Conservation (phyloP, 2,888 invertebrate species). For the Myopa tessellatipennis region DNA sequence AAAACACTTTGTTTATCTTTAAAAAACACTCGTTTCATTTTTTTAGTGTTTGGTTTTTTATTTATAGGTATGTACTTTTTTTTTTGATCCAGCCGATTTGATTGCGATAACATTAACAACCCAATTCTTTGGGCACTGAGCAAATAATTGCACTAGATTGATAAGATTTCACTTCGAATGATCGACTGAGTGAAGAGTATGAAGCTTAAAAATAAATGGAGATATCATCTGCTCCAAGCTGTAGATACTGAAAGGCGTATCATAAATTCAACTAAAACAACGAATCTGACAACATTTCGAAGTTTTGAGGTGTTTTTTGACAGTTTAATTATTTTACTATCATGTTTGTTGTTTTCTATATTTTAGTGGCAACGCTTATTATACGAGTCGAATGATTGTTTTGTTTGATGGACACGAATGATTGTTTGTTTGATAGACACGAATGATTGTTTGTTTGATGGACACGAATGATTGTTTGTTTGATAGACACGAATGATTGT, state of each 20-base stretch:
- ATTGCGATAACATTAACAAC: background rate
- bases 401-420: too few species aligned
- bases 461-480: too few species aligned
- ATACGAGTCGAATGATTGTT: background rate
- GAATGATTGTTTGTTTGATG: too few species aligned
- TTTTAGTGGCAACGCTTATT: background rate
- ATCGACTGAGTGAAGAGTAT: background rate
- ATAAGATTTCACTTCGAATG: background rate
- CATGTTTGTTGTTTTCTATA: background rate
- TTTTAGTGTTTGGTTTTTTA: background rate
- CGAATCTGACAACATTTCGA: constrained; percentile 10
- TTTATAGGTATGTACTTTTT: too few species aligned
- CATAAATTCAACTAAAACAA: background rate
- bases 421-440: too few species aligned
- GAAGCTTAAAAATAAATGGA: background rate
- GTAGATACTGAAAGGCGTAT: background rate
- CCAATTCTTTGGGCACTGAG: background rate
- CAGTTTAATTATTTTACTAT: constrained; percentile 40
- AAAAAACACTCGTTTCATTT: background rate
- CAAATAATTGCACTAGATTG: background rate
- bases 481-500: too few species aligned
- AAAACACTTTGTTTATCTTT: background rate
- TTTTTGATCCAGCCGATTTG: background rate
- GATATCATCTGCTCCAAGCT: too few species aligned
- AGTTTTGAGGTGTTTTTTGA: constrained; percentile 42